phyloP scores from a whole-genome alignment of 1,140 invertebrate genomes.

The Bombus soroeensis region DNA sequence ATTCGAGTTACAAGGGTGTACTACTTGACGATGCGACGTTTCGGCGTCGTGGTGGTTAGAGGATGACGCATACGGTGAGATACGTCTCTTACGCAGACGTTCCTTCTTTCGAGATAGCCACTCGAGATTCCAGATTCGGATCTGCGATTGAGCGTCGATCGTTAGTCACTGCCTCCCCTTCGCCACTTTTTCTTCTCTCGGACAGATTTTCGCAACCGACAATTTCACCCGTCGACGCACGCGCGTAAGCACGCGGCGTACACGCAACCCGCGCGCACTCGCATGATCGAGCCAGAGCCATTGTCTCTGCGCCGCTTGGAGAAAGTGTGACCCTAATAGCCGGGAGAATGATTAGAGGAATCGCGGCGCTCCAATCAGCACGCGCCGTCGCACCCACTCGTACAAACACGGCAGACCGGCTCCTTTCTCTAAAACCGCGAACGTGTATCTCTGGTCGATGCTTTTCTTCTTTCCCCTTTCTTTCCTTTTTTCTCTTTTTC shows the following conservation, averaged over 20 bases:
- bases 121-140: constrained; percentile 52
- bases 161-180: constrained; percentile 30
- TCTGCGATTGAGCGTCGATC: constrained; percentile 42
- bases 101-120: constrained; percentile 9
- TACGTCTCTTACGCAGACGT: constrained; percentile 50
- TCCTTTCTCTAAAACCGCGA: constrained; percentile 54
- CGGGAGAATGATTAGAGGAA: constrained; percentile 68
- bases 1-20: background rate
- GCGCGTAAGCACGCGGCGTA: constrained; percentile 50
- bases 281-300: constrained; percentile 57
- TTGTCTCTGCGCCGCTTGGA: constrained; percentile 59
- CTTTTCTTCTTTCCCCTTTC: background rate
- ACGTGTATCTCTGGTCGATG: no score
- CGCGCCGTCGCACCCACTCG: constrained; percentile 51
- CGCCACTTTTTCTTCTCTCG: background rate
- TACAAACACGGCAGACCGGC: constrained; percentile 9
- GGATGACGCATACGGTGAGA: constrained; percentile 29
- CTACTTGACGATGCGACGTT: background rate
- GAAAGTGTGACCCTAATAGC: constrained; percentile 71
- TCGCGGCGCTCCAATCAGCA: constrained; percentile 58
- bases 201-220: constrained; percentile 62
- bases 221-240: constrained; percentile 61
- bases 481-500: background rate
- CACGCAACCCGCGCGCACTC: constrained; percentile 58
- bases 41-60: background rate